Percentiles rank a stretch among this genome's conserved stretches.
phyloP scores from a whole-genome alignment of 2,888 invertebrate species.

The Prosapia bicincta region DNA sequence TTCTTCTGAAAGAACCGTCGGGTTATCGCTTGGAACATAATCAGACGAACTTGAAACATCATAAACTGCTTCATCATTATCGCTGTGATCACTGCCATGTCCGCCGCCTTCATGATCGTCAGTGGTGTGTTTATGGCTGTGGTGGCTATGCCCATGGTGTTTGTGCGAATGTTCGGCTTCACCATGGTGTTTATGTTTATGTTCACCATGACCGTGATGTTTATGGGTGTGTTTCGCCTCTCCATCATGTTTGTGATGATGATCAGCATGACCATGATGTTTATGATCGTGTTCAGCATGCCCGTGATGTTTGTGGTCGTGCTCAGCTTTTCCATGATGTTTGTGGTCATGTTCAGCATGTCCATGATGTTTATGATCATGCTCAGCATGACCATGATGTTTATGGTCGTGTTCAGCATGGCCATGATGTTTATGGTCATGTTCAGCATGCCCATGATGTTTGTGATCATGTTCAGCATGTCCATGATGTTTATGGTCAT shows the following conservation, averaged over 20 bases:
- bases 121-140: conserved; percentile 15
- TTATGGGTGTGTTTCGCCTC: conserved; percentile 26
- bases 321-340: conserved; percentile 27
- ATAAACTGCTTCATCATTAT: background rate
- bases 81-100: background rate
- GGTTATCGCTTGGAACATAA: background rate
- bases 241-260: conserved; percentile 31
- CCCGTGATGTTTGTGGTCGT: conserved; percentile 35
- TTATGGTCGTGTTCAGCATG: conserved; percentile 32
- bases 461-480: conserved; percentile 34
- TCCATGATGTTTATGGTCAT: conserved; percentile 22
- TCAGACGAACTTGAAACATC: background rate
- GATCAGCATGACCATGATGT: conserved; percentile 31
- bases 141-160: background rate
- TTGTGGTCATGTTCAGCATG: conserved; percentile 24
- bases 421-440: conserved; percentile 39
- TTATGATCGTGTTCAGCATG: conserved; percentile 31
- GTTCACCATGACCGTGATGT: conserved; percentile 28
- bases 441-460: conserved; percentile 38
- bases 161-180: conserved; percentile 26
- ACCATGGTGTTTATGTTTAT: conserved; percentile 33
- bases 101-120: conserved; percentile 9
- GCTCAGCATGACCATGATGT: conserved; percentile 36
- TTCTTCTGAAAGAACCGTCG: no score
- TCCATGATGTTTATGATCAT: conserved; percentile 36